Evolutionary conservation across 2,113 vertebrate genomes (phyloP), one percentile per base, ranked within the genome.

Genomic region (Ramphastos sulfuratus): DNA sequence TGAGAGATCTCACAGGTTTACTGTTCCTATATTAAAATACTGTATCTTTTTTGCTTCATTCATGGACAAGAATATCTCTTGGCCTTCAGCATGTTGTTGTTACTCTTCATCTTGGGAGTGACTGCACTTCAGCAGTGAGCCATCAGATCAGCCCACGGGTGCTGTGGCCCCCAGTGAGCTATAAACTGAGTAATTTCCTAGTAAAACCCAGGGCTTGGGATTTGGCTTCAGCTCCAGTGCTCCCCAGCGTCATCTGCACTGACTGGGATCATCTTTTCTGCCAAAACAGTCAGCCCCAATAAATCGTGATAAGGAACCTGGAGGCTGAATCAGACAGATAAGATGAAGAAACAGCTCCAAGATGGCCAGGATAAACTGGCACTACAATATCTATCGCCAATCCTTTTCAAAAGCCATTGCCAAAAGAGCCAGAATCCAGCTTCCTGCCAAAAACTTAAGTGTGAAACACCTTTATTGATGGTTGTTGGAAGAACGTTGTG

Each of bases 311-410:
- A 42, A 85, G 24, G 65, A 91, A 15, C 16, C 28, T 69, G 69
- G 48, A 66, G 72, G 54, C 54, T 78, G 89, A 91, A 77, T 91
- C 69, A 78, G 64, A 35, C 30, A 50, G 60, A 33, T 55, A 82
- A 91, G 76, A 78, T 94, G 90, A 94, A 90, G 87, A 94, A 94
- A 87, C 15, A 72, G 9, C 20, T 80, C n/a, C 52, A 74, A 63
- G 15, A 50, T 31, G 30, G 75, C 60, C n/a, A 56, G 18, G 14
- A 50, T 65, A 77, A 93, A 91, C 48, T 17, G n/a, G 19, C 64
- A 85, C 31, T 37, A 54, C 44, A 80, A 78, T 84, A 82, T 64
- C 35, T 55, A 9, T 80, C 76, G 77, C 28, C 35, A 87, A 1
- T 76, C 56, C 50, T 87, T 79, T 54, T 33, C 70, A 91, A 92